Percentiles rank a stretch among this genome's conserved stretches.
Evolutionary conservation across 1,140 invertebrate genomes (phyloP).

Genomic region (Pachypeltis micranthus): DNA sequence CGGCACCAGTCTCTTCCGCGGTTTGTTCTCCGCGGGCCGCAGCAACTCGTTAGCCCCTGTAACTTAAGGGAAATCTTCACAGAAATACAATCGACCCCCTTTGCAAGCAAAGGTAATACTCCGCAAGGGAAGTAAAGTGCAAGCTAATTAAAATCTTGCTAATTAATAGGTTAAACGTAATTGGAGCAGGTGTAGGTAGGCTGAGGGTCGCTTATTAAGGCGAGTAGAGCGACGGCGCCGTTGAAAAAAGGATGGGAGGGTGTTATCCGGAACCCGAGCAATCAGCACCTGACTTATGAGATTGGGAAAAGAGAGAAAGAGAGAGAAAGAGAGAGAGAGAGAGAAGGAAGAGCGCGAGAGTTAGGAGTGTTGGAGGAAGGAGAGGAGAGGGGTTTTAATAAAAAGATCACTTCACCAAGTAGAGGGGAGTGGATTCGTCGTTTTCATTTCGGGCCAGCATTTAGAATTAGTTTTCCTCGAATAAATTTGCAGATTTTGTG

Average conservation of each 20-base stretch:
- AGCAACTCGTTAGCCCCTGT: no score
- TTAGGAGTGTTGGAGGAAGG: not conserved
- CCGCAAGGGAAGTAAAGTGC: not conserved
- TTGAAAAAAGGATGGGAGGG: not conserved
- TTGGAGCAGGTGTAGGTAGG: conserved; percentile 3
- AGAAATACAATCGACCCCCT: no score
- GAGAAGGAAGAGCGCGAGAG: not conserved
- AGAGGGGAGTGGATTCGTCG: no score
- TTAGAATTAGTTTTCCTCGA: no score
- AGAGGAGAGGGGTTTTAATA: not conserved
- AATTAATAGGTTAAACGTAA: conserved; percentile 5
- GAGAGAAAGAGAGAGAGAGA: no score
- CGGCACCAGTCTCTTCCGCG: no score
- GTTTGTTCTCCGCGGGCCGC: no score
- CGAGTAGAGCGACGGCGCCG: no score
- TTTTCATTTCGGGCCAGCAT: no score
- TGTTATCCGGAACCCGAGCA: not conserved
- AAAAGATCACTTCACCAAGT: not conserved
- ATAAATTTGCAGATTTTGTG: no score
- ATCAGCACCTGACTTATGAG: conserved; percentile 6
- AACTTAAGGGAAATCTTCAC: no score
- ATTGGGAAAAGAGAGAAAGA: no score
- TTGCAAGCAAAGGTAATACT: not conserved
- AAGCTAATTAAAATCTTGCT: not conserved
- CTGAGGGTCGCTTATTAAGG: not conserved